A percentile compares a stretch with the other conserved stretches of the same genome.
Evolutionary conservation across 2,113 vertebrate species (phyloP).

Genomic region (cat (Felis catus)): F.catus_Fca126_mat1.0 CM031428.1:50438501-50439000

Average conservation of each 20-base stretch:
- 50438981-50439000: not conserved
- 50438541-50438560: not conserved
- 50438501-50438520: not conserved
- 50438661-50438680: not conserved
- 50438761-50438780: not conserved
- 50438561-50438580: not conserved
- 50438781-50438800: not conserved
- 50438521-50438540: not conserved
- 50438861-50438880: not conserved
- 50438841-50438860: not conserved
- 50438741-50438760: not conserved
- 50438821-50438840: not conserved
- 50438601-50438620: not conserved
- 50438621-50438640: not conserved
- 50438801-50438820: not conserved
- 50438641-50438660: not conserved
- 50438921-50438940: fast-evolving
- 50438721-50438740: not conserved
- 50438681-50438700: not conserved
- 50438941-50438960: fast-evolving
- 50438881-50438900: fast-evolving
- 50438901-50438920: not conserved
- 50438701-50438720: not conserved
- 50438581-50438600: not conserved
- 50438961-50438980: not conserved